Evolutionary conservation across 2,797 vertebrate species (phyloP).

Genomic region (Chaunax sp.): DNA sequence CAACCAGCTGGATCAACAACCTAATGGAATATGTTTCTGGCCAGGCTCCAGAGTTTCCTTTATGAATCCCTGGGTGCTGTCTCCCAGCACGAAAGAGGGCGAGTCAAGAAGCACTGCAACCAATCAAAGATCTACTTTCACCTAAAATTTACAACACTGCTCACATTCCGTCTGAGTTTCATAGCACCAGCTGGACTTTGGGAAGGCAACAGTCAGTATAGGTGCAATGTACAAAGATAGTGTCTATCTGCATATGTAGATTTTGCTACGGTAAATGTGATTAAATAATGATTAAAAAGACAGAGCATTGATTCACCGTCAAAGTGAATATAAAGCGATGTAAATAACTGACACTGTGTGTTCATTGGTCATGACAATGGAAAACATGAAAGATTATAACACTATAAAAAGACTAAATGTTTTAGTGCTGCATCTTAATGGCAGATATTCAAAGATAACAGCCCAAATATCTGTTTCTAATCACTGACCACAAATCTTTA

Average conservation of each 20-base stretch:
- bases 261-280: neutral
- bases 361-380: neutral
- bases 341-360: neutral
- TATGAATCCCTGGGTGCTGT: constrained; percentile 78
- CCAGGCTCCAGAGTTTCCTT: constrained; percentile 74
- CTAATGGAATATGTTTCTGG: constrained; percentile 74
- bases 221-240: constrained; percentile 65
- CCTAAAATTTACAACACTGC: constrained; percentile 71
- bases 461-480: neutral
- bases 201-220: constrained; percentile 57
- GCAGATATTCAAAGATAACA: constrained; percentile 1
- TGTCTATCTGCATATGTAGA: constrained; percentile 25
- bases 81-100: constrained; percentile 65
- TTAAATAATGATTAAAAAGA: neutral
- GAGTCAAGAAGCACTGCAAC: constrained; percentile 78
- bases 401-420: neutral
- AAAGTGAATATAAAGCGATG: neutral
- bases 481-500: no score
- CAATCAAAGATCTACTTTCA: constrained; percentile 79
- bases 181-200: constrained; percentile 76
- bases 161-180: constrained; percentile 70
- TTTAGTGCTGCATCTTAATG: constrained; percentile 1
- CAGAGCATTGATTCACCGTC: constrained; percentile 9
- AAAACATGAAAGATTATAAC: neutral
- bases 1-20: constrained; percentile 82